These are phyloP conservation scores for Hyperoplus immaculatus DNA, from an alignment of 2,797 vertebrate species.

Conservation along the genomic window DNA sequence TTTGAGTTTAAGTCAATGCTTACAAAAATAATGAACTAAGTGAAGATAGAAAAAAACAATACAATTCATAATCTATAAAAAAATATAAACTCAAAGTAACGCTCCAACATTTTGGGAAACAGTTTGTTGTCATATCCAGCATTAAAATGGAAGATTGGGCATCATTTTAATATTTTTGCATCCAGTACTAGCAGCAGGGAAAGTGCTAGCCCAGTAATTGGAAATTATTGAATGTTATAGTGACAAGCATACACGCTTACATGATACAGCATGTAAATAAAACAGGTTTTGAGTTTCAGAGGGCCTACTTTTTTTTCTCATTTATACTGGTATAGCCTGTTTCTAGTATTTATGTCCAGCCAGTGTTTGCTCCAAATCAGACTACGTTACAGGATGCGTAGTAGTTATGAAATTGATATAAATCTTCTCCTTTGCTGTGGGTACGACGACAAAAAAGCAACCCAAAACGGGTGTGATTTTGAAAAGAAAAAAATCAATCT, in stretches of 20 bases:
- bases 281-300: neutral
- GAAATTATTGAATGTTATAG: neutral
- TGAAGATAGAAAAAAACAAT: neutral
- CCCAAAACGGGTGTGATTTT: slow-evolving; percentile 17
- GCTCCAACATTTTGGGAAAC: slow-evolving; percentile 20
- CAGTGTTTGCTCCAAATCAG: slow-evolving; percentile 5
- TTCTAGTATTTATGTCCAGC: slow-evolving; percentile 1
- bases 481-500: neutral
- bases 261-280: slow-evolving; percentile 2
- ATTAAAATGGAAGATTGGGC: slow-evolving; percentile 3
- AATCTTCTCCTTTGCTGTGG: neutral
- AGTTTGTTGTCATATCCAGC: slow-evolving; percentile 3
- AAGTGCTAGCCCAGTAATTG: neutral
- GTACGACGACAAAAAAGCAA: slow-evolving; percentile 22
- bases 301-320: neutral
- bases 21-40: neutral
- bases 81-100: neutral
- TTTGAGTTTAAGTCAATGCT: neutral
- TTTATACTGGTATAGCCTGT: neutral
- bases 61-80: too few relatives aligned
- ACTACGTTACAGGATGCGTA: slow-evolving; percentile 1
- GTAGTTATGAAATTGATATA: neutral
- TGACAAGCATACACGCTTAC: neutral
- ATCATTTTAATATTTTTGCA: slow-evolving; percentile 7
- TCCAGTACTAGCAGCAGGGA: neutral